phyloP scores from a whole-genome alignment of 2,113 vertebrate genomes.

The Alligator mississippiensis region DNA sequence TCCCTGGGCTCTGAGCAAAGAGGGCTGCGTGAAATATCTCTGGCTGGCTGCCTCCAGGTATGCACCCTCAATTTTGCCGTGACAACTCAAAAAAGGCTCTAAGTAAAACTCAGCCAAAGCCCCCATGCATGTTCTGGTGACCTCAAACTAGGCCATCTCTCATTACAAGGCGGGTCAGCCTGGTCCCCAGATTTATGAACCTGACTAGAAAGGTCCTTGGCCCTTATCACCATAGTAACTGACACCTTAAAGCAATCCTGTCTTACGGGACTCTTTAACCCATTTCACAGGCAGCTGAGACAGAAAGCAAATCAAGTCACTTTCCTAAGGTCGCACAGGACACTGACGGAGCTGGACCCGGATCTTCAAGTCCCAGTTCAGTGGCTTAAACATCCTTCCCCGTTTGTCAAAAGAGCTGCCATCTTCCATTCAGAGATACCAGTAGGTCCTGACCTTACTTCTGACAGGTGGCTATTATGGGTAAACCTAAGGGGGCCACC shows the following conservation, averaged over 20 bases:
- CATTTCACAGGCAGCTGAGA: neutral
- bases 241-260: neutral
- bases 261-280: neutral
- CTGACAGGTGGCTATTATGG: fast-evolving
- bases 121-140: neutral
- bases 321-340: neutral
- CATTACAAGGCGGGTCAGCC: fast-evolving
- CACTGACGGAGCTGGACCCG: neutral
- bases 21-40: neutral
- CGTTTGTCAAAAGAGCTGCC: neutral
- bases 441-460: neutral
- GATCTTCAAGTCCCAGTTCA: neutral
- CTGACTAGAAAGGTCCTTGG: neutral
- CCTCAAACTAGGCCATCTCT: neutral
- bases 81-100: conserved; percentile 4
- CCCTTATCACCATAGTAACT: neutral
- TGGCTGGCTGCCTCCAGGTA: neutral
- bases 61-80: neutral
- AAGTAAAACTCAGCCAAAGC: neutral
- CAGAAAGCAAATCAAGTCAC: neutral
- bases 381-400: fast-evolving
- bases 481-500: neutral
- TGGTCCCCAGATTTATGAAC: neutral
- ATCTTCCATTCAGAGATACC: fast-evolving
- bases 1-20: neutral